Base-by-base conservation (phyloP, 2,888 invertebrate genomes). In the Tinea pellionella region DNA sequence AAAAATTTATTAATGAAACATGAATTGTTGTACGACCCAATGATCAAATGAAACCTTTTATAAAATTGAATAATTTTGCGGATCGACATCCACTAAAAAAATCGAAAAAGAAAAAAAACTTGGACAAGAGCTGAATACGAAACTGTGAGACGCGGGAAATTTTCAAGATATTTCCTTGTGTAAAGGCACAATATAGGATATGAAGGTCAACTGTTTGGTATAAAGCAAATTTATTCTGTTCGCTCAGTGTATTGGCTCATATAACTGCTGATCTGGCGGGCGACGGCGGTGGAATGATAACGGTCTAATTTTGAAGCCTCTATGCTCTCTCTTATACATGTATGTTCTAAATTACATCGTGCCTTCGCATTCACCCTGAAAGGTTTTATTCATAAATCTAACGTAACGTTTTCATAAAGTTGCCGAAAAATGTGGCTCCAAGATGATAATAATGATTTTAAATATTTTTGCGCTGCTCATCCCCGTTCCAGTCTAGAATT, bases 301-400 rank as follows among this genome's bases (percentile, higher is more conserved):
- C 83, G 78, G 80, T 81, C 83, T 84, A 81, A 85, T 87, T 85
- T 83, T 65, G 75, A 43, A 32, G 57, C 55, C 55, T 55, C 55
- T 55, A 2, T 29, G 55, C 57, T 57, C 19, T 24, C n/a, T 47
- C 71, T 75, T 74, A 72, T 74, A 78, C 71, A 74, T 75, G 72
- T 74, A 78, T 75, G 77, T 76, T 73, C 79, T 78, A 84, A 84
- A 84, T 86, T 85, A 85, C 84, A 77, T 76, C 77, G 77, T 75
- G 78, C 79, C 70, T 72, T 71, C 78, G 74, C 77, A 78, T 79
- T 80, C 75, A 69, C 78, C 78, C 76, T 83, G 81, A 84, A 84
- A 86, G 84, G 85, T 85, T 85, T 85, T 82, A 84, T 85, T 85
- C 84, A 86, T 86, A 86, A 85, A 86, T 86, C 85, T 83, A 78